These are phyloP conservation scores for Rhynchotus rufescens DNA, from an alignment of 2,797 vertebrate genomes.

Conservation along the genomic window DNA sequence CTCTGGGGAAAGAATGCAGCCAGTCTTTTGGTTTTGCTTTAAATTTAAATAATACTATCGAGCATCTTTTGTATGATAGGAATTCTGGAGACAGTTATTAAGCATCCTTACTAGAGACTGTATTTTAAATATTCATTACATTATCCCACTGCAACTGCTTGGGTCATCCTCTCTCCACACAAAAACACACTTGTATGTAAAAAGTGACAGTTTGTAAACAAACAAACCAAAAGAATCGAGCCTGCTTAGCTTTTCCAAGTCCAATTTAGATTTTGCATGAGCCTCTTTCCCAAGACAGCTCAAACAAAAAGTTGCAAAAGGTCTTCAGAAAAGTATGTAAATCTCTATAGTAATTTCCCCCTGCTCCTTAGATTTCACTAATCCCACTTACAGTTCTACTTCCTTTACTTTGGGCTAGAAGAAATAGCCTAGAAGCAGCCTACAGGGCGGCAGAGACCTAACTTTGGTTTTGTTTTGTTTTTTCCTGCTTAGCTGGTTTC, in stretches of 20 bases:
- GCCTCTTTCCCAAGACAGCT: not conserved
- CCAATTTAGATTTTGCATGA: not conserved
- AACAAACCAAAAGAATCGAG: not conserved
- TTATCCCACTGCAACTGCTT: fast-evolving
- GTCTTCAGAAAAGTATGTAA: not conserved
- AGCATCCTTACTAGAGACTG: not conserved
- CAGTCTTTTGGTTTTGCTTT: not conserved
- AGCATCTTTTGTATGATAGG: fast-evolving
- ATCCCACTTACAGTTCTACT: not conserved
- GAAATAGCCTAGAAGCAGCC: not conserved
- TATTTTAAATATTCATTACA: fast-evolving
- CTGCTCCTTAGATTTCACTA: not conserved
- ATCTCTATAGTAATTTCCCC: not conserved
- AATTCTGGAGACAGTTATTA: not conserved
- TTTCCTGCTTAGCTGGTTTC: not conserved
- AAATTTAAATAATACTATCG: fast-evolving
- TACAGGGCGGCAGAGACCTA: fast-evolving
- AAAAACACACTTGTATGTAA: fast-evolving
- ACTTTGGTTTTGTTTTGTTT: too few relatives aligned
- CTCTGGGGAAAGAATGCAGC: not conserved
- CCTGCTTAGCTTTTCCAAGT: not conserved
- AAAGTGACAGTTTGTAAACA: not conserved
- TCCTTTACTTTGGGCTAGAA: not conserved
- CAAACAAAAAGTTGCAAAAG: not conserved
- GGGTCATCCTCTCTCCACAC: not conserved